Evolutionary conservation across 2,888 invertebrate species (phyloP).

Genomic region (Baronia brevicornis): DNA sequence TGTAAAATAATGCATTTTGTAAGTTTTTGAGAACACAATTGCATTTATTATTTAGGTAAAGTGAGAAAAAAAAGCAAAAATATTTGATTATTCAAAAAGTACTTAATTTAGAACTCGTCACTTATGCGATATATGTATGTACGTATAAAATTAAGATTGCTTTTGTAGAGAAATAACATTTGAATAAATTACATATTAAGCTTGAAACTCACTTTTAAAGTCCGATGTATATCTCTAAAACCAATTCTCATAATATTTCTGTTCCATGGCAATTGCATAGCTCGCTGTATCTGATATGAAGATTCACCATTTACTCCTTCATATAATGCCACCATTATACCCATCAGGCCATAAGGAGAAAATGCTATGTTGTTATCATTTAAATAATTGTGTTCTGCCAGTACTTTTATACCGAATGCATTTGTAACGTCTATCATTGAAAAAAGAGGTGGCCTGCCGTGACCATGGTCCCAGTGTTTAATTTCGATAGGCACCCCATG

Average conservation of each 20-base stretch:
- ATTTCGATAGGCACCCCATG: slow-evolving; percentile 62
- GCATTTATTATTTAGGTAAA: no score
- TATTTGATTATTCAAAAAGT: no score
- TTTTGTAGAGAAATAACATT: slow-evolving; percentile 1
- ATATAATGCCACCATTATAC: slow-evolving; percentile 85
- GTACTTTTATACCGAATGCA: slow-evolving; percentile 80
- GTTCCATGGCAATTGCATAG: slow-evolving; percentile 82
- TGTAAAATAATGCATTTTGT: no score
- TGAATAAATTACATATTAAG: slow-evolving; percentile 4
- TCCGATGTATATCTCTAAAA: slow-evolving; percentile 87
- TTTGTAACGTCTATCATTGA: slow-evolving; percentile 89
- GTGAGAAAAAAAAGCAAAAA: not conserved
- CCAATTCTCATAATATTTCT: slow-evolving; percentile 84
- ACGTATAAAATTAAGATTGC: no score
- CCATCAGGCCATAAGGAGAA: slow-evolving; percentile 88
- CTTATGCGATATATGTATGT: no score
- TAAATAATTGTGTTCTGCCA: slow-evolving; percentile 81
- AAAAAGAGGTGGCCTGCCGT: slow-evolving; percentile 79
- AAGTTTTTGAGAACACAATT: no score
- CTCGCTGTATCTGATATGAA: slow-evolving; percentile 81
- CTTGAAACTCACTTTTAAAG: slow-evolving; percentile 80
- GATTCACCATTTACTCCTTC: slow-evolving; percentile 86
- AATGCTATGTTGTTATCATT: slow-evolving; percentile 88
- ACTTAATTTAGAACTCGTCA: no score
- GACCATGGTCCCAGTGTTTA: slow-evolving; percentile 57